Evolutionary conservation across 2,797 vertebrate species (phyloP).

Genomic region (Peromyscus aztecus): DNA sequence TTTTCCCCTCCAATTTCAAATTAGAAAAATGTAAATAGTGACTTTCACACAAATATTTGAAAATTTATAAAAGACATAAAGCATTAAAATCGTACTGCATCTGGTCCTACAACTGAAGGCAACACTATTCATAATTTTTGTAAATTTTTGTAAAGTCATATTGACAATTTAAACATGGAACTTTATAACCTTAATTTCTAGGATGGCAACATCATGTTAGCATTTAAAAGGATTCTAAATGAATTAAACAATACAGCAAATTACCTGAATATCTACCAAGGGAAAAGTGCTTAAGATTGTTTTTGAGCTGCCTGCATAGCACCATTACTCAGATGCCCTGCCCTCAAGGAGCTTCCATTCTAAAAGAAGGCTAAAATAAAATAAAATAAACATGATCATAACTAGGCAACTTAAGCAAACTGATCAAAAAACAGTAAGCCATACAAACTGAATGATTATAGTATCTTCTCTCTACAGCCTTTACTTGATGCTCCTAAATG

Average conservation of each 20-base stretch:
- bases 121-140: not conserved
- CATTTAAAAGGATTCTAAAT: not conserved
- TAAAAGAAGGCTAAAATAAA: not conserved
- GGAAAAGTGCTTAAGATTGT: not conserved
- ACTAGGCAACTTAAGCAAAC: not conserved
- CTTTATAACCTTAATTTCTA: not conserved
- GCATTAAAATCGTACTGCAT: not conserved
- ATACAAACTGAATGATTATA: not conserved
- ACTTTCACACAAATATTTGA: not conserved
- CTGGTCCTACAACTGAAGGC: not conserved
- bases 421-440: not conserved
- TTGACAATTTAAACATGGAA: not conserved
- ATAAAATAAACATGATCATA: not conserved
- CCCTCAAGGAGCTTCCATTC: constrained; percentile 59
- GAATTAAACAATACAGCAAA: not conserved
- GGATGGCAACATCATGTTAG: not conserved
- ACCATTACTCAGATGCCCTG: constrained; percentile 55
- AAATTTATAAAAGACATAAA: not conserved
- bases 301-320: constrained; percentile 9
- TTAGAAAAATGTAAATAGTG: not conserved
- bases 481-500: not conserved
- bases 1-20: not conserved
- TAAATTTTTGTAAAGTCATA: not conserved
- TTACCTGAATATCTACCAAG: not conserved
- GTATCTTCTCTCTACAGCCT: not conserved